Evolutionary conservation across 2,113 vertebrate species (phyloP).

Genomic region (Laticauda laticaudata): DNA sequence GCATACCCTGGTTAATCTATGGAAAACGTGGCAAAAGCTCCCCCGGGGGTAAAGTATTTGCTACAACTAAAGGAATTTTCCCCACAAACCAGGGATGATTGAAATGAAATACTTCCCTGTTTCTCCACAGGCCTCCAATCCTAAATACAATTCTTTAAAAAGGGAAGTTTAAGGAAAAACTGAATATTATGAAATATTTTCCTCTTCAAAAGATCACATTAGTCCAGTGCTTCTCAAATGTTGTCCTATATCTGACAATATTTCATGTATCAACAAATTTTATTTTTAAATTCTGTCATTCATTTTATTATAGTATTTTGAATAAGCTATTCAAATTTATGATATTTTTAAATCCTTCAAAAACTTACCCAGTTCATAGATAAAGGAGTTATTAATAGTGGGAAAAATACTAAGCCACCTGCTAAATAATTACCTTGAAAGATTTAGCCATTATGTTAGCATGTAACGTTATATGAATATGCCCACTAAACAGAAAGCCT

Average conservation of each 20-base stretch:
- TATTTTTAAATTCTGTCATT: background rate
- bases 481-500: background rate
- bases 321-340: background rate
- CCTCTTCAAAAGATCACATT: background rate
- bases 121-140: background rate
- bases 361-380: background rate
- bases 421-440: background rate
- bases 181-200: background rate
- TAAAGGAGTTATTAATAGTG: background rate
- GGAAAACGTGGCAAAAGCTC: background rate
- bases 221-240: background rate
- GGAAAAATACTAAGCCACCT: background rate
- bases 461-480: background rate
- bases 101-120: background rate
- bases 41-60: background rate
- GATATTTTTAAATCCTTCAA: background rate
- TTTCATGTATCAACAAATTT: background rate
- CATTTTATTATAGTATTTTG: background rate
- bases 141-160: no score
- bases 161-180: background rate
- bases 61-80: background rate
- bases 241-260: background rate
- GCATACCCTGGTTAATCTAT: background rate
- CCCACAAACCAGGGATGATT: background rate
- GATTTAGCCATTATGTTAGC: background rate